Evolutionary conservation across 2,113 vertebrate species (phyloP).

Genomic region (Rhinolophus sinicus): DNA sequence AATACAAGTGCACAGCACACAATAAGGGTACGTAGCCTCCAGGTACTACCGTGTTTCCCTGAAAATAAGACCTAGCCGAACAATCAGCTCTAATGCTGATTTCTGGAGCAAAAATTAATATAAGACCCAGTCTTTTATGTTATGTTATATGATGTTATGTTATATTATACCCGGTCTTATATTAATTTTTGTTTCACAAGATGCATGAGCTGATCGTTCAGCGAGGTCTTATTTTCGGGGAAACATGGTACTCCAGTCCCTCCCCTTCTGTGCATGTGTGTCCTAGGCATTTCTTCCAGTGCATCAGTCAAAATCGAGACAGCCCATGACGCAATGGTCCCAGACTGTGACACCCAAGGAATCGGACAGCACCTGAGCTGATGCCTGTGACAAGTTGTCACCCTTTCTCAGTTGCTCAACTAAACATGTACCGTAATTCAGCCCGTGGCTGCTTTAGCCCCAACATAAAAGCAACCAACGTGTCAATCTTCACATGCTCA

Average conservation of each 20-base stretch:
- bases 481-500: constrained; percentile 54
- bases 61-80: no score
- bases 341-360: neutral
- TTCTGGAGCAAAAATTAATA: no score
- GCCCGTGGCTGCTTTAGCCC: neutral
- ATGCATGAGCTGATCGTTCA: no score
- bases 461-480: neutral
- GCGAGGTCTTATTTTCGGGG: no score
- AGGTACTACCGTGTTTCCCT: neutral
- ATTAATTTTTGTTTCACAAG: no score
- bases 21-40: neutral
- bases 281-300: neutral
- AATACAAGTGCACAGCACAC: neutral
- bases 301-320: neutral
- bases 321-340: neutral
- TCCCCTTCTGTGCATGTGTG: neutral
- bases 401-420: neutral
- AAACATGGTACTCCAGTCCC: neutral
- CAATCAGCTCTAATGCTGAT: no score
- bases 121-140: no score
- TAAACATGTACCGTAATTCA: constrained; percentile 10
- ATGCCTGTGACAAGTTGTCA: neutral
- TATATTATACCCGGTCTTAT: no score
- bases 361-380: neutral
- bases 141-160: no score